Evolutionary conservation across 2,888 invertebrate genomes (phyloP), one percentile per base, ranked within the genome.

Genomic region (Nemapogon koenigi): DNA sequence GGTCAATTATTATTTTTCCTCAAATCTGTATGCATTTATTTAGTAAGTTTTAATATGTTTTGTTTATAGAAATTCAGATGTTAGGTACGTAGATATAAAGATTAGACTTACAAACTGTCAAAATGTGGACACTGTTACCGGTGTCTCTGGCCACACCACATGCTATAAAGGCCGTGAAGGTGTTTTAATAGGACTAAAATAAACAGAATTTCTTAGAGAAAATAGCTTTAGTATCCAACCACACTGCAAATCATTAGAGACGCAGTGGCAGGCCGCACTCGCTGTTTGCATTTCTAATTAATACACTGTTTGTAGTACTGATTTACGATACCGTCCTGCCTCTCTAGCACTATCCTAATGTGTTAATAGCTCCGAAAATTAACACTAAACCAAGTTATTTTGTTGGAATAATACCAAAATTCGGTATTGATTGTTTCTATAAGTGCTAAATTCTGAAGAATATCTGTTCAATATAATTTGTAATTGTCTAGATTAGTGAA

Each of bases 271-370:
- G 62, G 64, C 72, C 73, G 66, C 72, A 71, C 66, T 72, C 61
- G 69, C 70, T 75, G 76, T 78, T 76, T 73, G 75, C 73, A 78
- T 78, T 73, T 65, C 72, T 76, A 78, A 78, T 78, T 75, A 76
- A 78, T 76, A 75, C 72, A 76, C 65, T 75, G 75, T 76, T 76
- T 76, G 73, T 64, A 58, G 66, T 65, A 60, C 66, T 78, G 75
- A 78, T 76, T 76, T 78, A 78, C 72, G 75, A 68, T 67, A 68
- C 54, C 63, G 58, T 62, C 61, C 58, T 28, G 63, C 55, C 64
- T 26, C 37, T 28, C 18, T 16, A 60, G 58, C 59, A 62, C 61
- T 67, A 33, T 13, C 55, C 64, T 72, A 72, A 73, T 73, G 73
- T 72, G 71, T 73, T 76, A 73, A 76, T 73, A 70, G 71, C 33